These are phyloP conservation scores for Amphiduros pacificus DNA, from an alignment of 2,888 invertebrate species.

Conservation along the genomic window DNA sequence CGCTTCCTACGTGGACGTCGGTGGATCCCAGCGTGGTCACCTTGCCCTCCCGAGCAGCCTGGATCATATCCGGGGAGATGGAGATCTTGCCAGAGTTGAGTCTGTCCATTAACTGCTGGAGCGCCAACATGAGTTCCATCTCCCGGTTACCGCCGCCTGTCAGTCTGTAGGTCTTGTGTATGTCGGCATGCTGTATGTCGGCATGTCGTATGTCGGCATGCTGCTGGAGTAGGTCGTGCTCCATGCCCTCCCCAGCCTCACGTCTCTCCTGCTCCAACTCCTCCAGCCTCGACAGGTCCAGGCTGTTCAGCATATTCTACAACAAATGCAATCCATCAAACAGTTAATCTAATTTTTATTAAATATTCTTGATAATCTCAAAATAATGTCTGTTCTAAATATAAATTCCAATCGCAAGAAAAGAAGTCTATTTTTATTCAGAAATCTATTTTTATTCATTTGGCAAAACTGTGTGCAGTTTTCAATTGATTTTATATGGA, in stretches of 20 bases:
- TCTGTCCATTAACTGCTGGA: conserved; percentile 46
- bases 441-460: too few species aligned
- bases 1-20: conserved; percentile 1
- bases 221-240: too few species aligned
- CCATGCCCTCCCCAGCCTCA: too few species aligned
- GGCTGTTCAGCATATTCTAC: conserved; percentile 41
- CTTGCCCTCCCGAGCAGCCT: not conserved
- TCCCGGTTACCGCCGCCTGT: conserved; percentile 39
- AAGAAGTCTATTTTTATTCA: too few species aligned
- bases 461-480: too few species aligned
- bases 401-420: too few species aligned
- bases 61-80: conserved; percentile 40
- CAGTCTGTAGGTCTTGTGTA: not conserved
- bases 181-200: not conserved
- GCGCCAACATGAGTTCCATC: conserved; percentile 48
- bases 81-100: conserved; percentile 52
- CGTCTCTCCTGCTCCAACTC: conserved; percentile 39
- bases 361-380: not conserved
- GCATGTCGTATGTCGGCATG: too few species aligned
- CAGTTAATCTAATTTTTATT: not conserved
- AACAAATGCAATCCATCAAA: too few species aligned
- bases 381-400: too few species aligned
- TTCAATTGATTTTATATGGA: too few species aligned
- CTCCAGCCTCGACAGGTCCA: conserved; percentile 47
- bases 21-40: too few species aligned